These are phyloP conservation scores for Oreamnos americanus DNA, from an alignment of 2,113 vertebrate genomes.

Conservation along the genomic window DNA sequence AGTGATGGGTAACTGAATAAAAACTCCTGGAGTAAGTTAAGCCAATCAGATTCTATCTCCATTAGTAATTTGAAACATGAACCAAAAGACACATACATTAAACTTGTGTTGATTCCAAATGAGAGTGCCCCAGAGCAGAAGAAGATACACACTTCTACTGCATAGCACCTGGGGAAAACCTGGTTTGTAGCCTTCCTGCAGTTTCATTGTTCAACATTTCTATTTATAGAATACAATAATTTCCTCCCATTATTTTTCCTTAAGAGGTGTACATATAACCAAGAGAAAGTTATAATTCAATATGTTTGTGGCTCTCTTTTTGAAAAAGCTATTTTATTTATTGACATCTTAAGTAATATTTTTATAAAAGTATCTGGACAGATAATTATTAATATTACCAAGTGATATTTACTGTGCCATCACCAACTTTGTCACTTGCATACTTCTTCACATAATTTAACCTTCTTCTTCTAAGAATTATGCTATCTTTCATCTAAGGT, in stretches of 20 bases:
- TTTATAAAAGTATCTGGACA: background rate
- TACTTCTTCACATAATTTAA: background rate
- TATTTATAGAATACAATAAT: background rate
- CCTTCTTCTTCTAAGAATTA: background rate
- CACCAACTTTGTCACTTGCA: background rate
- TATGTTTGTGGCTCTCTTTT: background rate
- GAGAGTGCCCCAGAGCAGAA: background rate
- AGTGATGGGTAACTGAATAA: background rate
- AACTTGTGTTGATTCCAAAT: background rate
- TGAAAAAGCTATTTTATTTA: background rate
- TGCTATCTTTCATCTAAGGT: background rate
- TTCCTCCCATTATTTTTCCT: background rate
- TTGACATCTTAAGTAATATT: background rate
- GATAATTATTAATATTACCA: background rate
- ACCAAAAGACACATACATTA: background rate
- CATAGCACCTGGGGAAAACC: fast-evolving
- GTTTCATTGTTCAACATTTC: background rate
- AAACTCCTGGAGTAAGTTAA: background rate
- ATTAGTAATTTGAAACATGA: background rate
- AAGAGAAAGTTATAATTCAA: background rate
- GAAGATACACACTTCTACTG: fast-evolving
- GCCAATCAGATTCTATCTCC: background rate
- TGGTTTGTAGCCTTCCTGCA: background rate
- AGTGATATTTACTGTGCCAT: background rate
- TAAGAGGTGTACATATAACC: background rate